These are phyloP conservation scores for Anthonomus grandis DNA, from an alignment of 1,140 invertebrate genomes.

Conservation along the genomic window DNA sequence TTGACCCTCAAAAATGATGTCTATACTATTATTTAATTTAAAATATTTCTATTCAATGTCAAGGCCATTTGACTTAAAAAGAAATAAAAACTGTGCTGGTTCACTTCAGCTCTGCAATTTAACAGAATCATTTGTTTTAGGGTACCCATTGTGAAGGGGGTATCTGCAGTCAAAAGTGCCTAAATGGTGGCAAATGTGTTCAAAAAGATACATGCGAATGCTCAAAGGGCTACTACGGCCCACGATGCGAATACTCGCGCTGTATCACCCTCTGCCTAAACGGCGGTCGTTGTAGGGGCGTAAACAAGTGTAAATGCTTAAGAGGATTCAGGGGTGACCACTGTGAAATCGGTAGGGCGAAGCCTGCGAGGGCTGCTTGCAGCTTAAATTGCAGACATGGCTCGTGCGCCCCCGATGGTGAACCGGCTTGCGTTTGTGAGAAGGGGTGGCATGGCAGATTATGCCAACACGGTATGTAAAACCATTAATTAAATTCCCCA, in stretches of 20 bases:
- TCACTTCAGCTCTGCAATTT: no score
- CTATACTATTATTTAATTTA: no score
- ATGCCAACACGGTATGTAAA: slow-evolving; percentile 61
- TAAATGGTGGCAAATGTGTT: slow-evolving; percentile 92
- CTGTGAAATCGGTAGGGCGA: slow-evolving; percentile 74
- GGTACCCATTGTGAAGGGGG: slow-evolving; percentile 56
- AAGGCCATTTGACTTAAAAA: no score
- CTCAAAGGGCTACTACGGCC: slow-evolving; percentile 84
- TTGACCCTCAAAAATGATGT: no score
- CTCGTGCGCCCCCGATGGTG: slow-evolving; percentile 62
- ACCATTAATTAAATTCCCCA: no score
- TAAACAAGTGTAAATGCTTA: slow-evolving; percentile 81
- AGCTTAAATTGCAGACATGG: slow-evolving; percentile 70
- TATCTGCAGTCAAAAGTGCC: slow-evolving; percentile 85
- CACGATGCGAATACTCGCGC: slow-evolving; percentile 85
- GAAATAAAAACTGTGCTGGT: no score
- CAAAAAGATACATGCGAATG: slow-evolving; percentile 90
- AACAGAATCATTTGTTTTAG: no score
- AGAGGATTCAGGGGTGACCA: slow-evolving; percentile 76
- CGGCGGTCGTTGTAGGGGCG: slow-evolving; percentile 78
- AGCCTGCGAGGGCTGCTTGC: slow-evolving; percentile 64
- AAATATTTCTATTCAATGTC: no score
- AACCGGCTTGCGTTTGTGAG: slow-evolving; percentile 62
- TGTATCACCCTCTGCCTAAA: slow-evolving; percentile 86
- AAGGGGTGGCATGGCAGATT: slow-evolving; percentile 68